Conservation (phyloP, 2,888 invertebrate genomes). For the Alcis repandata region DNA sequence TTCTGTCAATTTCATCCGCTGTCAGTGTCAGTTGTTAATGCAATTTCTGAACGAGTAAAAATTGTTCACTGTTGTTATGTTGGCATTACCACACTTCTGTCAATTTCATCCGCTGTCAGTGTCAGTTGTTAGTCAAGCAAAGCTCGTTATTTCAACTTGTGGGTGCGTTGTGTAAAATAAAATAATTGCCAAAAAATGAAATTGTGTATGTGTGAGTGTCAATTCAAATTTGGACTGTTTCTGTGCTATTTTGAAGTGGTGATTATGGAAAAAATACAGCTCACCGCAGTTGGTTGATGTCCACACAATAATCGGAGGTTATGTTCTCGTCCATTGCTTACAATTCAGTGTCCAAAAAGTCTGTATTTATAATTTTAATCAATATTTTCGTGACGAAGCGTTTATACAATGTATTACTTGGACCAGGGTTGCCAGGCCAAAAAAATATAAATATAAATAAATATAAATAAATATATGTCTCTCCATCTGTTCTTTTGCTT, state of each 20-base stretch:
- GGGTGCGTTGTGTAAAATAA: neutral
- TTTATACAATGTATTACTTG: too few relatives aligned
- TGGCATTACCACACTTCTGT: neutral
- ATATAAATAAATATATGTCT: too few relatives aligned
- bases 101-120: neutral
- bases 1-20: neutral
- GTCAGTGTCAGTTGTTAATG: neutral
- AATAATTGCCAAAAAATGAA: neutral
- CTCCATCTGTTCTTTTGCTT: too few relatives aligned
- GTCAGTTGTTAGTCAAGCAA: too few relatives aligned
- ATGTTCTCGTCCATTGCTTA: neutral
- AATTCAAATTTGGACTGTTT: neutral
- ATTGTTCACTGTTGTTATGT: neutral
- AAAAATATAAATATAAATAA: too few relatives aligned
- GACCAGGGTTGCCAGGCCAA: too few relatives aligned
- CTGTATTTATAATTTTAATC: neutral
- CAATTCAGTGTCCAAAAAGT: neutral
- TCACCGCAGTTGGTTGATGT: slow-evolving; percentile 1
- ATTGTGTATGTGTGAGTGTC: neutral
- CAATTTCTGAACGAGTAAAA: neutral
- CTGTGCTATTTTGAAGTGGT: neutral
- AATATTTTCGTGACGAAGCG: too few relatives aligned
- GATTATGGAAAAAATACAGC: neutral
- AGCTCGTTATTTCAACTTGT: too few relatives aligned
- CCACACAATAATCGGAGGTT: neutral